phyloP scores from a whole-genome alignment of 2,888 invertebrate genomes.

The Agriopis marginaria region DNA sequence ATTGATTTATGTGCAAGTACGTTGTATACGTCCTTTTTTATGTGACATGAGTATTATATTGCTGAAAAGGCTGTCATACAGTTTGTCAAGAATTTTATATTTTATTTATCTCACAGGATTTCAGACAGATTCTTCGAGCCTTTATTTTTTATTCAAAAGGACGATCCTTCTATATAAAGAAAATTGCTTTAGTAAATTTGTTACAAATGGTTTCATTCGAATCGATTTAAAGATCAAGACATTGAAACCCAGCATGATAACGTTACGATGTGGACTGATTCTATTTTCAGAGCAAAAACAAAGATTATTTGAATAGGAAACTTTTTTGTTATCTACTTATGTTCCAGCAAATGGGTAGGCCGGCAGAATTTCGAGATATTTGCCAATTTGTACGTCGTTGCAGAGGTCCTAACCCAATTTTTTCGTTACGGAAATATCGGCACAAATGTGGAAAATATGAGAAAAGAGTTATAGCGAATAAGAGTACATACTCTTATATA shows the following conservation, averaged over 20 bases:
- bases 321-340: constrained; percentile 8
- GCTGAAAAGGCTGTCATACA: neutral
- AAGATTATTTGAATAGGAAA: constrained; percentile 3
- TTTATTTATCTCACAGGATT: neutral
- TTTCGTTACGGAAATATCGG: constrained; percentile 9
- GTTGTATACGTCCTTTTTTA: too few relatives aligned
- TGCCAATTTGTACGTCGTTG: constrained; percentile 7
- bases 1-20: too few relatives aligned
- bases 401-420: constrained; percentile 7
- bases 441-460: neutral
- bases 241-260: neutral
- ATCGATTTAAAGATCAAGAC: neutral
- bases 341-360: neutral
- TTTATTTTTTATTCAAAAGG: neutral
- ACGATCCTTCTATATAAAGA: neutral
- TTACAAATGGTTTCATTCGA: neutral
- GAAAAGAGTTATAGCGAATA: neutral
- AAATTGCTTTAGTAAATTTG: neutral
- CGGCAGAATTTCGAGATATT: constrained; percentile 16
- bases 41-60: too few relatives aligned
- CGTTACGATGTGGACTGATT: neutral
- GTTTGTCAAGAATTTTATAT: neutral
- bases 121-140: neutral
- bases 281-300: constrained; percentile 9
- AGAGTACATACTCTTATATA: too few relatives aligned